phyloP scores from a whole-genome alignment of 1,140 invertebrate species.

The Orius insidiosus region DNA sequence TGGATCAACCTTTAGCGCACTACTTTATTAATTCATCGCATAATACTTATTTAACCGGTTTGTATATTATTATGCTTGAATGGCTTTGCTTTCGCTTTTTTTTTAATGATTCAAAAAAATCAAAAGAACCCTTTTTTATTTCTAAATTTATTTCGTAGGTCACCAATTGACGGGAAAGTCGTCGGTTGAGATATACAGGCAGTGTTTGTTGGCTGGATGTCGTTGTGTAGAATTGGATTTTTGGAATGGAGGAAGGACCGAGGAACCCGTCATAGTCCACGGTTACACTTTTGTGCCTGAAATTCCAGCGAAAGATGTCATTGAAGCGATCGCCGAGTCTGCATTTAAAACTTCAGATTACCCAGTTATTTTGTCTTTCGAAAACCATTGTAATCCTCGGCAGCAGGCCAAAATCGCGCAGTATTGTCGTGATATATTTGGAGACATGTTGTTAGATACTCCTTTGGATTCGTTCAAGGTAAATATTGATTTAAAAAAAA shows the following conservation, averaged over 20 bases:
- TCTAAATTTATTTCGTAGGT: slow-evolving; percentile 38
- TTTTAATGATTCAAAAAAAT: too few species aligned
- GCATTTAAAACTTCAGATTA: slow-evolving; percentile 96
- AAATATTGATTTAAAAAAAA: background rate
- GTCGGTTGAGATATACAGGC: slow-evolving; percentile 91
- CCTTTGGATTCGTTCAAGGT: slow-evolving; percentile 66
- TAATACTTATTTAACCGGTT: slow-evolving; percentile 89
- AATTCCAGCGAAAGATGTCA: slow-evolving; percentile 84
- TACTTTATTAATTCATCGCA: slow-evolving; percentile 98
- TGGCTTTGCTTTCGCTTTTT: too few species aligned
- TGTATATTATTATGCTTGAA: too few species aligned
- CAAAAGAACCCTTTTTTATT: too few species aligned
- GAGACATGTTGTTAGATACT: slow-evolving; percentile 80
- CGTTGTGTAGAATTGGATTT: slow-evolving; percentile 96
- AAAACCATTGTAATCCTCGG: slow-evolving; percentile 92
- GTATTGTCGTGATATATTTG: slow-evolving; percentile 90
- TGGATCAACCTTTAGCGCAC: slow-evolving; percentile 88
- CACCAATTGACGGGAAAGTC: slow-evolving; percentile 91
- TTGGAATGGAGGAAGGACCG: slow-evolving; percentile 86
- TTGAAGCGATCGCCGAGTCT: slow-evolving; percentile 91
- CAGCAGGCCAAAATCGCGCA: slow-evolving; percentile 96
- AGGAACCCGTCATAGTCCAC: slow-evolving; percentile 93
- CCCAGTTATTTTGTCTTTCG: slow-evolving; percentile 91
- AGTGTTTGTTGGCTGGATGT: slow-evolving; percentile 83
- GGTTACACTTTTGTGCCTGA: slow-evolving; percentile 95